Evolutionary conservation across 2,113 vertebrate genomes (phyloP).

Genomic region (Grammomys surdaster): DNA sequence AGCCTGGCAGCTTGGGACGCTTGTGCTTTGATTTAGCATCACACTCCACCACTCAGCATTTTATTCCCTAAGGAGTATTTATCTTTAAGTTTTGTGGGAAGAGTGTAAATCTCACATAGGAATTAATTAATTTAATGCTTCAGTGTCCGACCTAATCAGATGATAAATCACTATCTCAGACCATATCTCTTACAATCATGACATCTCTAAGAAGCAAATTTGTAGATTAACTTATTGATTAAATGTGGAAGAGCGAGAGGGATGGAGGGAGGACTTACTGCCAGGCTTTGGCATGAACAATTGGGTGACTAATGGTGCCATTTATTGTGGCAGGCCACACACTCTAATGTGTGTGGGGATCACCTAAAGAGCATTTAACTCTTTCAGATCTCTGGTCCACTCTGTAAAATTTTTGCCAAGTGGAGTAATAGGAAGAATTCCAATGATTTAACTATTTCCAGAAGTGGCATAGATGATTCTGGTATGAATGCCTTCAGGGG

Average conservation of each 20-base stretch:
- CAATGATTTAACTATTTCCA: constrained; percentile 10
- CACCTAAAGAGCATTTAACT: constrained; percentile 61
- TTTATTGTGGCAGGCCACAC: constrained; percentile 64
- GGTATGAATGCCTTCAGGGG: not conserved
- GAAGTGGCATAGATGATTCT: not conserved
- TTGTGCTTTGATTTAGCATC: constrained; percentile 61
- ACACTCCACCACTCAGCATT: constrained; percentile 44
- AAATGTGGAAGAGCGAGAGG: constrained; percentile 64
- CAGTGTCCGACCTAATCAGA: constrained; percentile 73
- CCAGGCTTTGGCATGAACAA: constrained; percentile 66
- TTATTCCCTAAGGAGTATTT: constrained; percentile 65
- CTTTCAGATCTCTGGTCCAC: not conserved
- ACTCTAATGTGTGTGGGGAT: constrained; percentile 13
- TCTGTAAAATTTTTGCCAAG: not conserved
- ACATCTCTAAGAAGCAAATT: constrained; percentile 72
- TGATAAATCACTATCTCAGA: constrained; percentile 77
- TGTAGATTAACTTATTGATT: constrained; percentile 80
- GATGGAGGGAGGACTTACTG: constrained; percentile 50
- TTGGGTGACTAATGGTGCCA: constrained; percentile 69
- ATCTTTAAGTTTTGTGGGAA: constrained; percentile 68
- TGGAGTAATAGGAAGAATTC: not conserved
- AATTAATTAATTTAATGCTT: constrained; percentile 83
- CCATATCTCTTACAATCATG: constrained; percentile 64
- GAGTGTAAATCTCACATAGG: constrained; percentile 66
- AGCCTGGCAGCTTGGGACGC: not conserved